These are phyloP conservation scores for Notolepis coatsorum DNA, from an alignment of 2,797 vertebrate species.

Conservation along the genomic window DNA sequence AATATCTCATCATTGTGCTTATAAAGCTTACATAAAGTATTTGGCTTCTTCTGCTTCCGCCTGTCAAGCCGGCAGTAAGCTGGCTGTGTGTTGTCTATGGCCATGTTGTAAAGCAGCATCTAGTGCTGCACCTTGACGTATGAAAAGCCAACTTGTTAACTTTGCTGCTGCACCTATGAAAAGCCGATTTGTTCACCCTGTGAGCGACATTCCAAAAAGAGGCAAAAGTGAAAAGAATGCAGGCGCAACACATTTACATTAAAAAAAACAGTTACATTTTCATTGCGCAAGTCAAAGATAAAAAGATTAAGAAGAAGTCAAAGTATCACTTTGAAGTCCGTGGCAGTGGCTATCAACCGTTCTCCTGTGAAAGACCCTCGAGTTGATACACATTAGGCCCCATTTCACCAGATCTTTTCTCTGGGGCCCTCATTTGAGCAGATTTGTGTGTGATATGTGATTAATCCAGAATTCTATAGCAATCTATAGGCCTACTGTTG, in stretches of 20 bases:
- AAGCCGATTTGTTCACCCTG: not conserved
- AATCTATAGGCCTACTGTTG: too few relatives aligned
- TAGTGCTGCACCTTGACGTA: conserved; percentile 7
- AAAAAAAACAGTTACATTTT: not conserved
- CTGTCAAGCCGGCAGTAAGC: not conserved
- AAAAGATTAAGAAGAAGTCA: too few relatives aligned
- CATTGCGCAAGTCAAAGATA: not conserved
- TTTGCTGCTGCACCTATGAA: conserved; percentile 2
- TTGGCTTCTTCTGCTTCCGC: conserved; percentile 3
- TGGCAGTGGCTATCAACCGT: too few relatives aligned
- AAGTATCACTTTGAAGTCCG: too few relatives aligned
- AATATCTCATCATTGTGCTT: conserved; percentile 27
- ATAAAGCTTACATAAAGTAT: conserved; percentile 1
- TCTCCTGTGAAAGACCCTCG: too few relatives aligned
- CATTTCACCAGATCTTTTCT: too few relatives aligned
- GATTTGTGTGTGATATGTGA: too few relatives aligned
- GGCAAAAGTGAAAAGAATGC: not conserved
- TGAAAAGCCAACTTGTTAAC: conserved; percentile 18
- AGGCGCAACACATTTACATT: not conserved
- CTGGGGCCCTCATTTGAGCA: too few relatives aligned
- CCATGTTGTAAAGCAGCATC: conserved; percentile 6
- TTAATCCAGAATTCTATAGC: too few relatives aligned
- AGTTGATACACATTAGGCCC: too few relatives aligned
- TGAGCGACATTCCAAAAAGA: not conserved
- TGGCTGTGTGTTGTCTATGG: not conserved